phyloP scores from a whole-genome alignment of 2,797 vertebrate genomes.

The Phoxinus dragarum region DNA sequence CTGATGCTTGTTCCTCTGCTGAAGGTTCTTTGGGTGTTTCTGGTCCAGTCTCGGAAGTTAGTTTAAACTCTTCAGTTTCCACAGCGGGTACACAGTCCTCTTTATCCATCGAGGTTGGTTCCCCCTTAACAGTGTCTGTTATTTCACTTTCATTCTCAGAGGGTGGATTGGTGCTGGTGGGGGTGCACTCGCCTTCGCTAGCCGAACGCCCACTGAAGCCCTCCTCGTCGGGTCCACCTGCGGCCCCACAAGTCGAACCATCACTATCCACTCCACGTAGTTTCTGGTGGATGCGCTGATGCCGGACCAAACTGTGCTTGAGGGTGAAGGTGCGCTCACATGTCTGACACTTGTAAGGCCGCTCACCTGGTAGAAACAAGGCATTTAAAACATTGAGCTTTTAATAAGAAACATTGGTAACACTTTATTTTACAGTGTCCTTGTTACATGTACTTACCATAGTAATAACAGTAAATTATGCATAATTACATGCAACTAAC shows the following conservation, averaged over 20 bases:
- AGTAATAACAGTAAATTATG: too few species aligned
- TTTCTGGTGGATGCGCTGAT: slow-evolving; percentile 95
- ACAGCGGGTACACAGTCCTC: not conserved
- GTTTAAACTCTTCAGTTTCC: slow-evolving; percentile 1
- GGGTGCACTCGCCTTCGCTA: slow-evolving; percentile 78
- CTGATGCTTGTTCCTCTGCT: slow-evolving; percentile 6
- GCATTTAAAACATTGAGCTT: slow-evolving; percentile 59
- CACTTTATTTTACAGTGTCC: too few species aligned
- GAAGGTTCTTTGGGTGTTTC: slow-evolving; percentile 47
- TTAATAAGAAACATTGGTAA: not conserved
- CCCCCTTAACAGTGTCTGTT: not conserved
- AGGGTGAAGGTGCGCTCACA: slow-evolving; percentile 96
- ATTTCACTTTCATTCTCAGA: slow-evolving; percentile 74
- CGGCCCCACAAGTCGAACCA: slow-evolving; percentile 74
- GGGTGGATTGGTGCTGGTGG: slow-evolving; percentile 73
- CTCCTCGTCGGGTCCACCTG: slow-evolving; percentile 75
- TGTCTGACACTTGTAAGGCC: slow-evolving; percentile 95
- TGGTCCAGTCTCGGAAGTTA: not conserved
- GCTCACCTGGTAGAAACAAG: slow-evolving; percentile 81
- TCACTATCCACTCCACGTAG: slow-evolving; percentile 73
- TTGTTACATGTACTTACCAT: too few species aligned
- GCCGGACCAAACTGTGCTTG: slow-evolving; percentile 97
- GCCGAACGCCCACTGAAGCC: slow-evolving; percentile 70
- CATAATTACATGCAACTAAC: too few species aligned
- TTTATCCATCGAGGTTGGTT: slow-evolving; percentile 5